A percentile compares a stretch with the other conserved stretches of the same genome.
These are phyloP conservation scores for Psilopsiagon aurifrons DNA, from an alignment of 2,113 vertebrate genomes.

Conservation along the genomic window DNA sequence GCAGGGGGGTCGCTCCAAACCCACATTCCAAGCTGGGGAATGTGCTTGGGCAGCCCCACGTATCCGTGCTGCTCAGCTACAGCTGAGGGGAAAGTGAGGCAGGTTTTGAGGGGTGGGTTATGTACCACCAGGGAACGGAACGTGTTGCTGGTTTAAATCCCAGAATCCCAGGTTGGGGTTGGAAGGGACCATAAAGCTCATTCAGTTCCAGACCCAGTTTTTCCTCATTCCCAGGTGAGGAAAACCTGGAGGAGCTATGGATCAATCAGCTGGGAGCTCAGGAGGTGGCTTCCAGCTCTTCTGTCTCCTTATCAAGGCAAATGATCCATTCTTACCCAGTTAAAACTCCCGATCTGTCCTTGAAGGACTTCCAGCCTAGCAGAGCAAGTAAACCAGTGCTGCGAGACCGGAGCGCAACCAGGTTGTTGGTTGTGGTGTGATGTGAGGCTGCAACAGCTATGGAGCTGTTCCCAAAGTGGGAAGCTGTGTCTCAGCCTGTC, in stretches of 20 bases:
- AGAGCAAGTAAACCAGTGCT: neutral
- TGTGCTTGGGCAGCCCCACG: neutral
- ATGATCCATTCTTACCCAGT: rapidly evolving
- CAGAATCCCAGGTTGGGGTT: neutral
- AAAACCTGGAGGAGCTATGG: neutral
- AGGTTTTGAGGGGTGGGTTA: too few species aligned
- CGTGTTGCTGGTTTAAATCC: neutral
- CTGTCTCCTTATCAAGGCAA: neutral
- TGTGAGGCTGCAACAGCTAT: neutral
- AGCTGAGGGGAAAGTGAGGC: neutral
- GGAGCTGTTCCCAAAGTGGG: neutral
- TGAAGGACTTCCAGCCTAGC: neutral
- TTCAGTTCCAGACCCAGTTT: neutral
- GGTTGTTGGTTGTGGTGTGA: rapidly evolving
- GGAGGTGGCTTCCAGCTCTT: neutral
- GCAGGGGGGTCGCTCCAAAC: neutral
- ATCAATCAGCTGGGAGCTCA: neutral
- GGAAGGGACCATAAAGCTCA: neutral
- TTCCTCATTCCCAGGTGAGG: neutral
- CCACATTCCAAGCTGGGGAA: neutral
- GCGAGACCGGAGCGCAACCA: rapidly evolving
- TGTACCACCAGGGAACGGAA: neutral
- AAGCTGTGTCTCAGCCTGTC: neutral
- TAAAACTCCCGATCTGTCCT: rapidly evolving
- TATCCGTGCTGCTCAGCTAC: neutral